Base-by-base conservation (phyloP, 2,113 vertebrate species). In the Limnothrissa miodon region DNA sequence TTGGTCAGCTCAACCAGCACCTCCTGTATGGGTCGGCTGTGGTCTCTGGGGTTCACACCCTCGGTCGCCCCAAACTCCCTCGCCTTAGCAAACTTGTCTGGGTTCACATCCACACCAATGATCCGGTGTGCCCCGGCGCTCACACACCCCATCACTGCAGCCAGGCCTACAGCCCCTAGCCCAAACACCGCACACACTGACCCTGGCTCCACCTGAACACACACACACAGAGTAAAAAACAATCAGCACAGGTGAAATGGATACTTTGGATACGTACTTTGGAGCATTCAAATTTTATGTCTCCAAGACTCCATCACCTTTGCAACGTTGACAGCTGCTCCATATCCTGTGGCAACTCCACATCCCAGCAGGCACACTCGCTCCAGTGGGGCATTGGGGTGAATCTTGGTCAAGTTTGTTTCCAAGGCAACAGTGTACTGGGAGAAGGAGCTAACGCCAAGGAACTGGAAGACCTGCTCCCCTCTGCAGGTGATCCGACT, bases 111-210 rank as follows among this genome's bases (percentile, higher is more conserved):
- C 1, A 97, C 5, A 0, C 74, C 96, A 70, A 97, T 95, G 92
- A 96, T 96, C 70, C 93, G 92, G 79, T 92, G 87, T 80, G 96
- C 96, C 79, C 95, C 94, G 0, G 95, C 93, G 0, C 0, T 85
- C 86, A 95, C 95, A 86, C 96, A 96, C 78, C 96, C 95, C 0
- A 96, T 96, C 78, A 96, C 0, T 1, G 90, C 90, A 0, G 96
- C 95, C 59, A 98, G 93, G 17, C 97, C 96, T 0, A 97, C 94
- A 0, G 95, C 94, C 80, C 97, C 96, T 0, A 97, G 89, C 45
- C 96, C 96, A 0, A 98, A 97, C 82, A 98, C 4, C 0, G 93
- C 97, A 79, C 97, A 97, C 0, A 85, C 91, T 9, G 96, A 97
- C 33, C 93, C 94, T 39, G 90, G 87, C 80, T 96, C 93, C 45